phyloP scores from a whole-genome alignment of 2,113 vertebrate species.

The Bufo gargarizans region DNA sequence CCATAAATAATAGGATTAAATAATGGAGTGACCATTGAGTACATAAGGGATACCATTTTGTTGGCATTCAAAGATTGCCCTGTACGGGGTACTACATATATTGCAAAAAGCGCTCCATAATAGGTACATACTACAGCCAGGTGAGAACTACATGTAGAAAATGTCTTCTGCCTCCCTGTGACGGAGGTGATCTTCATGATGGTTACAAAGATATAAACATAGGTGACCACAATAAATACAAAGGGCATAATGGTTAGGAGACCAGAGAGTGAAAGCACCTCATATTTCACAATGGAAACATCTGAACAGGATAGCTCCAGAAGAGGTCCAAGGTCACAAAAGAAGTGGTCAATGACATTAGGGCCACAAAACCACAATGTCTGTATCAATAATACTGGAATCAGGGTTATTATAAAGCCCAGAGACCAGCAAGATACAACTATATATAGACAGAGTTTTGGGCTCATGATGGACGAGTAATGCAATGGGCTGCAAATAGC shows the following conservation, averaged over 20 bases:
- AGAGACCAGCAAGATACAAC: conserved; percentile 37
- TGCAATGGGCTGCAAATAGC: conserved; percentile 64
- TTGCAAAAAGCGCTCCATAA: conserved; percentile 57
- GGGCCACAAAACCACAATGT: conserved; percentile 53
- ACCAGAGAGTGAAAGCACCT: background rate
- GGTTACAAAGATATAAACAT: conserved; percentile 25
- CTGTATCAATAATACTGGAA: background rate
- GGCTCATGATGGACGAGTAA: conserved; percentile 62
- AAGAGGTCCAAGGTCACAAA: conserved; percentile 58
- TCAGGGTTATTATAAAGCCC: background rate
- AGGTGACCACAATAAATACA: conserved; percentile 44
- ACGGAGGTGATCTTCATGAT: conserved; percentile 38
- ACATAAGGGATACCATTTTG: conserved; percentile 62
- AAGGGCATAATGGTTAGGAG: conserved; percentile 17
- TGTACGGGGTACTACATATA: conserved; percentile 57
- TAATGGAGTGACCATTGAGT: conserved; percentile 54
- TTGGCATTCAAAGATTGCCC: conserved; percentile 41
- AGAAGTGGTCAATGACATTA: conserved; percentile 60
- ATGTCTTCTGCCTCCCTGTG: conserved; percentile 40
- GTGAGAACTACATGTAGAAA: conserved; percentile 47
- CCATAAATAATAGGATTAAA: conserved; percentile 61
- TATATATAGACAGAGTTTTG: background rate
- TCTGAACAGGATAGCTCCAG: conserved; percentile 61
- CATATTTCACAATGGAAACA: conserved; percentile 39
- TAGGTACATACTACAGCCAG: conserved; percentile 54